Evolutionary conservation across 2,113 vertebrate species (phyloP).

Genomic region (Romanogobio albipinnatus): DNA sequence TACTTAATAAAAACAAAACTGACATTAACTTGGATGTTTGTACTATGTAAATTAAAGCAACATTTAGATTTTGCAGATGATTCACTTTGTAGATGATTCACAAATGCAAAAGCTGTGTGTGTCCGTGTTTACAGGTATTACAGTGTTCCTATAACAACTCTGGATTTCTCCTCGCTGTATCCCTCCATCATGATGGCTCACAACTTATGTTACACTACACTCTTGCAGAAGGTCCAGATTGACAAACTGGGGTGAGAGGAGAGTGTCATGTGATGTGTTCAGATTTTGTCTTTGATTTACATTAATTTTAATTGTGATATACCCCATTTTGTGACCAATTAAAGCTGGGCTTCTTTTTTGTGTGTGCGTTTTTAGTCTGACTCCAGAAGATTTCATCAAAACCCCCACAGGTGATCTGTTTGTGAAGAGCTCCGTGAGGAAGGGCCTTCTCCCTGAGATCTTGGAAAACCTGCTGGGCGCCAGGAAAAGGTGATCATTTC

Average conservation of each 20-base stretch:
- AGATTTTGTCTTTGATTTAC: background rate
- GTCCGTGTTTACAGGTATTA: constrained; percentile 80
- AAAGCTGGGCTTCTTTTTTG: background rate
- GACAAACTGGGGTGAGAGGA: constrained; percentile 77
- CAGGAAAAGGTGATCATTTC: constrained; percentile 80
- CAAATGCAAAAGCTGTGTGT: background rate
- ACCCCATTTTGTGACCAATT: background rate
- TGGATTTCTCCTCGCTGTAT: constrained; percentile 94
- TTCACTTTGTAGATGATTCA: background rate
- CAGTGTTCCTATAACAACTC: constrained; percentile 84
- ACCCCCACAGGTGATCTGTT: constrained; percentile 88
- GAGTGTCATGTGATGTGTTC: background rate
- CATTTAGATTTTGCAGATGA: background rate
- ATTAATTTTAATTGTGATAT: background rate
- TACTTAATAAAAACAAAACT: background rate
- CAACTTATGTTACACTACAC: constrained; percentile 90
- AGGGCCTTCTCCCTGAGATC: constrained; percentile 91
- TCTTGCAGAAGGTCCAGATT: constrained; percentile 79
- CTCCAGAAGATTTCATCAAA: constrained; percentile 85
- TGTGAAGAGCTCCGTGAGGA: constrained; percentile 85
- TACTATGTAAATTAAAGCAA: background rate
- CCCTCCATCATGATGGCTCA: constrained; percentile 97
- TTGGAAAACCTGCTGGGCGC: constrained; percentile 89
- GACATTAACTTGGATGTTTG: background rate
- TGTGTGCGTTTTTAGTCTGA: constrained; percentile 71